Percentiles rank a stretch among this genome's conserved stretches.
Conservation (phyloP, 2,888 invertebrate species). For the Pyrgus malvae region DNA sequence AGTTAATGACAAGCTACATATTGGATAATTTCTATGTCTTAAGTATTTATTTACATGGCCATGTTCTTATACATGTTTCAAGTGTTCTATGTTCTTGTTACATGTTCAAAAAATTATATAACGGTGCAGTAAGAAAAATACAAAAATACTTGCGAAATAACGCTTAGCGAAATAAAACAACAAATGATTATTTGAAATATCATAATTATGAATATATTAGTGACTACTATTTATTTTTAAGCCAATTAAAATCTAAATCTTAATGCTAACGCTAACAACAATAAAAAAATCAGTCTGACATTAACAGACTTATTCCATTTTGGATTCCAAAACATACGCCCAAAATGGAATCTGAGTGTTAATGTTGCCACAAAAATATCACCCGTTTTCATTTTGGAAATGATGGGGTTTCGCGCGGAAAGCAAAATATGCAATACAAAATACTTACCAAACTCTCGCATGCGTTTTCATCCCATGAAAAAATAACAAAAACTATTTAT, state of each 20-base stretch:
- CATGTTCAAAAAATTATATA: too few relatives aligned
- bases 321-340: conserved; percentile 25
- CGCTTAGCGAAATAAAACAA: conserved; percentile 36
- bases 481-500: conserved; percentile 11
- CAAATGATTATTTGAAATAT: conserved; percentile 35
- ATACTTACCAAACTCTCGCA: conserved; percentile 2
- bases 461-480: conserved; percentile 16
- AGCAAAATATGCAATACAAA: conserved; percentile 23
- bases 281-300: conserved; percentile 55
- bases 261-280: conserved; percentile 23
- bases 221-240: conserved; percentile 27
- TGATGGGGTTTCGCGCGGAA: conserved; percentile 16
- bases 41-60: too few relatives aligned
- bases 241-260: conserved; percentile 20
- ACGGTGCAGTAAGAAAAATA: too few relatives aligned
- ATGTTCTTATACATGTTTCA: too few relatives aligned
- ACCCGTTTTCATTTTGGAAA: conserved; percentile 31
- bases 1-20: too few relatives aligned
- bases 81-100: too few relatives aligned
- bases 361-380: conserved; percentile 52
- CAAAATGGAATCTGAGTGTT: conserved; percentile 49
- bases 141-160: conserved; percentile 37
- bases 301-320: conserved; percentile 52
- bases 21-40: too few relatives aligned
- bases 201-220: conserved; percentile 28